Conservation (phyloP, 1,140 invertebrate genomes). For the Nixonia krombeini region DNA sequence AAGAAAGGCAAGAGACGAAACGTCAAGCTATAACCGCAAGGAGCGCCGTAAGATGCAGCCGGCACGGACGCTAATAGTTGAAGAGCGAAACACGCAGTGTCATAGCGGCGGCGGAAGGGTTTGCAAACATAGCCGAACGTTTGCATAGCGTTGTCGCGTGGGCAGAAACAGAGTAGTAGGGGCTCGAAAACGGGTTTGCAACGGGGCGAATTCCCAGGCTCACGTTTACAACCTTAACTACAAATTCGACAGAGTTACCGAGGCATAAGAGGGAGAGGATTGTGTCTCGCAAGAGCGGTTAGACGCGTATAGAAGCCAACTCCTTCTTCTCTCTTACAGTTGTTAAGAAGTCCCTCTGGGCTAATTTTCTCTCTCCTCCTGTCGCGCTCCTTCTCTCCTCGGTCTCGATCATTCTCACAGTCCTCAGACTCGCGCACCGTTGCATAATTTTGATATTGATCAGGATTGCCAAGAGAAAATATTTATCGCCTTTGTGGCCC, state of each 20-base stretch:
- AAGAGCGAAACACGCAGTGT: conserved; percentile 47
- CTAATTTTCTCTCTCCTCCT: conserved; percentile 61
- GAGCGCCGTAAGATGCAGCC: conserved; percentile 6
- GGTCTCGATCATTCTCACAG: conserved; percentile 42
- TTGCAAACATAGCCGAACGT: conserved; percentile 57
- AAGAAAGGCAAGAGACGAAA: too few relatives aligned
- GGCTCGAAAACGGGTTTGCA: conserved; percentile 50
- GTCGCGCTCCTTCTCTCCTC: background rate
- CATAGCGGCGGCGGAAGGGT: conserved; percentile 55
- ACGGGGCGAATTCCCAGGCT: conserved; percentile 67
- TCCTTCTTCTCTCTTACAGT: conserved; percentile 62
- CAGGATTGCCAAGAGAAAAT: too few relatives aligned
- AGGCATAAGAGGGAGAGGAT: conserved; percentile 66
- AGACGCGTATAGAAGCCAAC: conserved; percentile 63
- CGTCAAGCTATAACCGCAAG: too few relatives aligned
- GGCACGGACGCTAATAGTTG: conserved; percentile 15
- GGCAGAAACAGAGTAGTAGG: conserved; percentile 27
- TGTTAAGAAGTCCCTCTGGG: conserved; percentile 70
- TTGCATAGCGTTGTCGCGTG: conserved; percentile 56
- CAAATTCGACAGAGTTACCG: conserved; percentile 71
- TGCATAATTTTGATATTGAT: too few relatives aligned
- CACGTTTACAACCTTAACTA: conserved; percentile 71
- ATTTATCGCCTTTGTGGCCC: too few relatives aligned
- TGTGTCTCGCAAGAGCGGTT: conserved; percentile 70
- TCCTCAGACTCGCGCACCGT: conserved; percentile 34